phyloP scores from a whole-genome alignment of 2,797 vertebrate species.

The Rachycentron canadum region DNA sequence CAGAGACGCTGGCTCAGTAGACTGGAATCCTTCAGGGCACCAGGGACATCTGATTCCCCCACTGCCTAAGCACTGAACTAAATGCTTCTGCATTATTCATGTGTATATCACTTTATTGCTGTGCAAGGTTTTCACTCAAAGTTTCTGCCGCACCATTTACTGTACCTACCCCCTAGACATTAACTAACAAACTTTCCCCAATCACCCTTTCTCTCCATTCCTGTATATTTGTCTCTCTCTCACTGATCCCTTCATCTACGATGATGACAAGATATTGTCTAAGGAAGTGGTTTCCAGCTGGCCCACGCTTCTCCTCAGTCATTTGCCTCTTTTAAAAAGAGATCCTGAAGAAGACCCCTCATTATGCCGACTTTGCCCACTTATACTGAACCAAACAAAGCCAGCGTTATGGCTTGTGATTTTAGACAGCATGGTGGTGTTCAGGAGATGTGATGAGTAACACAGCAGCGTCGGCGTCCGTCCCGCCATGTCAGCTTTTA shows the following conservation, averaged over 20 bases:
- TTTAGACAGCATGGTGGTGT: too few relatives aligned
- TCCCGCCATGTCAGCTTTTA: not conserved
- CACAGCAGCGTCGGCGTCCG: not conserved
- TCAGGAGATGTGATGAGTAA: not conserved
- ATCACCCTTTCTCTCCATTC: slow-evolving; percentile 16
- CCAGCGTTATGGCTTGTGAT: not conserved
- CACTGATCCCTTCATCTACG: slow-evolving; percentile 34
- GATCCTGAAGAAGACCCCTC: not conserved
- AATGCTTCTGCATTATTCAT: slow-evolving; percentile 87
- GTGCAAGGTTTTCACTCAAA: slow-evolving; percentile 84
- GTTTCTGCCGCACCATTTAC: slow-evolving; percentile 78
- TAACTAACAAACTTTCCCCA: slow-evolving; percentile 64
- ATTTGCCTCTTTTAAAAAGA: not conserved
- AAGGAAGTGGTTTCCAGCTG: slow-evolving; percentile 15
- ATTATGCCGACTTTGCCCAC: not conserved
- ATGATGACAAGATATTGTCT: slow-evolving; percentile 55
- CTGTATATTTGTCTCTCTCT: slow-evolving; percentile 7
- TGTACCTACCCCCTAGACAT: slow-evolving; percentile 64
- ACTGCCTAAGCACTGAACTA: slow-evolving; percentile 83
- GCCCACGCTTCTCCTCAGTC: not conserved
- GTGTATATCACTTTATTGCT: slow-evolving; percentile 87
- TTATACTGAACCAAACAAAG: not conserved
- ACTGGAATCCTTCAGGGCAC: slow-evolving; percentile 82
- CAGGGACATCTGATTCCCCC: slow-evolving; percentile 83
- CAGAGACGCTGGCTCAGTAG: slow-evolving; percentile 85